phyloP scores from a whole-genome alignment of 2,888 invertebrate species.

The Leptinotarsa haldemani region DNA sequence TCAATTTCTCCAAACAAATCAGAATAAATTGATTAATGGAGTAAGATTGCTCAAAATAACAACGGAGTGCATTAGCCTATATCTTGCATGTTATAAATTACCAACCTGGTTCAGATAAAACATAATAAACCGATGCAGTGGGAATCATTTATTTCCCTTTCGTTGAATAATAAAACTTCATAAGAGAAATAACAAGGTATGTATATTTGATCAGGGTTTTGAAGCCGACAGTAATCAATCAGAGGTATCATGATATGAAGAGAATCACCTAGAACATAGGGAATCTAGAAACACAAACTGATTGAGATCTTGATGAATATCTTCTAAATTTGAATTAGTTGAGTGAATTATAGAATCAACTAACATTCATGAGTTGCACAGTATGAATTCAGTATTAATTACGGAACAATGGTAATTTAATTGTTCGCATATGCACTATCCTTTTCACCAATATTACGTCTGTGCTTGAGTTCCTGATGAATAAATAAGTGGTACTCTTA shows the following conservation, averaged over 20 bases:
- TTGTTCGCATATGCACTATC: too few species aligned
- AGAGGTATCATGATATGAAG: not conserved
- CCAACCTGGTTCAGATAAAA: conserved; percentile 18
- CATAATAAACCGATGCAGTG: conserved; percentile 13
- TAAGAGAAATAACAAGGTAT: conserved; percentile 7
- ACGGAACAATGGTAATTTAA: too few species aligned
- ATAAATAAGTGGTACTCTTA: too few species aligned
- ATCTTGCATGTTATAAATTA: conserved; percentile 15
- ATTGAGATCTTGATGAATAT: too few species aligned
- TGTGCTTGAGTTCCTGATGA: too few species aligned
- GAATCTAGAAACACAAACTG: too few species aligned
- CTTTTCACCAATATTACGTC: too few species aligned
- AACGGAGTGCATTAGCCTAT: conserved; percentile 19
- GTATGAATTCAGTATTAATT: too few species aligned
- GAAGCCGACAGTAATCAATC: not conserved
- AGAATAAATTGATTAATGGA: conserved; percentile 14
- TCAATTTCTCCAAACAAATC: conserved; percentile 17
- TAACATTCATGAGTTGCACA: too few species aligned
- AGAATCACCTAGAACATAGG: too few species aligned
- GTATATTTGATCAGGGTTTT: conserved; percentile 1
- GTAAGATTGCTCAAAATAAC: conserved; percentile 16
- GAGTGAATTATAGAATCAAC: too few species aligned
- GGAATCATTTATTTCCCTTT: conserved; percentile 13
- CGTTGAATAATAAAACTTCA: conserved; percentile 12
- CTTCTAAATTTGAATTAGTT: too few species aligned